A percentile compares a stretch with the other conserved stretches of the same genome.
Conservation (phyloP, 1,140 invertebrate species). For the Rhynchophorus ferrugineus region DNA sequence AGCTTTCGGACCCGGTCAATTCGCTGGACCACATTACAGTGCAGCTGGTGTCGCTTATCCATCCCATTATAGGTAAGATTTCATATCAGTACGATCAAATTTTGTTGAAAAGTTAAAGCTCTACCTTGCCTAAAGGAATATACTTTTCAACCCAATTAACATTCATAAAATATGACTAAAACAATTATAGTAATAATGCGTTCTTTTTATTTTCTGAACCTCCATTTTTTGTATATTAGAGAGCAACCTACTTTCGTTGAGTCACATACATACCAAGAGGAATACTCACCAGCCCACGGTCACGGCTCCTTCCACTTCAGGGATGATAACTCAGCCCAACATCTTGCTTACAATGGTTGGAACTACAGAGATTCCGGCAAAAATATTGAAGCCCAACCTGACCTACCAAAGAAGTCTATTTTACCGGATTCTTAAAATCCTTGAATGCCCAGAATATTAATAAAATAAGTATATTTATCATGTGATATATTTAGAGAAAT, state of each 20-base stretch:
- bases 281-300: conserved; percentile 24
- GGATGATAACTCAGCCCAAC: conserved; percentile 58
- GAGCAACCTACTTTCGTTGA: conserved; percentile 39
- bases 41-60: conserved; percentile 54
- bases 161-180: too few relatives aligned
- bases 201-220: too few relatives aligned
- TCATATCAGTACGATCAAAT: too few relatives aligned
- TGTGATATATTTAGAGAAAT: too few relatives aligned
- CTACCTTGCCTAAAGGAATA: too few relatives aligned
- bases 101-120: too few relatives aligned
- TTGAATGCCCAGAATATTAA: too few relatives aligned
- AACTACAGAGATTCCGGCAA: conserved; percentile 42
- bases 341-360: conserved; percentile 57
- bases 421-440: conserved; percentile 38
- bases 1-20: conserved; percentile 33
- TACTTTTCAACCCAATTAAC: too few relatives aligned
- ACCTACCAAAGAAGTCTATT: conserved; percentile 36
- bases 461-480: too few relatives aligned
- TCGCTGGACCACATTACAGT: conserved; percentile 53
- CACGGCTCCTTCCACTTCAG: conserved; percentile 52
- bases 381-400: conserved; percentile 31
- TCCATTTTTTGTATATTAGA: conserved; percentile 28
- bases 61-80: conserved; percentile 41
- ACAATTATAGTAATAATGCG: conserved; percentile 1
- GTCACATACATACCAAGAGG: conserved; percentile 14